A percentile compares a stretch with the other conserved stretches of the same genome.
These are phyloP conservation scores for Scomber scombrus DNA, from an alignment of 2,113 vertebrate genomes.

Conservation along the genomic window DNA sequence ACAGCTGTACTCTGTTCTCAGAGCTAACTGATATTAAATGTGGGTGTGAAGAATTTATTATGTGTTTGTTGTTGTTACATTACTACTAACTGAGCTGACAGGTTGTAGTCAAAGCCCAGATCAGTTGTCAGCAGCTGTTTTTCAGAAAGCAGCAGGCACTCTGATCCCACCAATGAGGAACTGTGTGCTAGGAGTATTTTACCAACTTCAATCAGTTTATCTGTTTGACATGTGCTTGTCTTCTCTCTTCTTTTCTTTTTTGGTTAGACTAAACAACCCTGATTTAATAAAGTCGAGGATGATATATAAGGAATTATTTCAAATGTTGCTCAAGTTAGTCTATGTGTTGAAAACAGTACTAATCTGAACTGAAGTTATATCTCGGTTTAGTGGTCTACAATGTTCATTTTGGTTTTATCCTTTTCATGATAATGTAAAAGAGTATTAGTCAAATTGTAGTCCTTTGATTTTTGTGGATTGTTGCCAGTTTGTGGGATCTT, in stretches of 20 bases:
- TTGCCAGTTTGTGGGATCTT: too few relatives aligned
- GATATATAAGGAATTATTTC: too few relatives aligned
- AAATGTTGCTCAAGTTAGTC: too few relatives aligned
- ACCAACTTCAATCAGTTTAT: slow-evolving; percentile 5
- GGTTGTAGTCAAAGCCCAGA: slow-evolving; percentile 47
- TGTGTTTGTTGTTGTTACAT: slow-evolving; percentile 45
- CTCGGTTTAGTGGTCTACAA: too few relatives aligned
- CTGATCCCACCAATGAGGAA: not conserved
- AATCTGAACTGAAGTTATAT: too few relatives aligned
- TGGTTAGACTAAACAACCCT: too few relatives aligned
- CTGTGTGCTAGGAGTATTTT: not conserved
- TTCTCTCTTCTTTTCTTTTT: not conserved
- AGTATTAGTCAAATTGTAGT: too few relatives aligned
- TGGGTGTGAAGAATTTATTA: slow-evolving; percentile 51
- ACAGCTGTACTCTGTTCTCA: slow-evolving; percentile 36
- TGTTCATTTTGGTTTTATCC: too few relatives aligned
- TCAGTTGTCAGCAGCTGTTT: slow-evolving; percentile 53
- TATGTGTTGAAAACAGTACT: too few relatives aligned
- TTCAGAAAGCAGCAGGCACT: slow-evolving; percentile 13
- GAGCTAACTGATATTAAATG: slow-evolving; percentile 34
- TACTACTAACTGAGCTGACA: slow-evolving; percentile 40
- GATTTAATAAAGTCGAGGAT: too few relatives aligned
- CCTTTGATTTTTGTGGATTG: too few relatives aligned
- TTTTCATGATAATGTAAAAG: too few relatives aligned
- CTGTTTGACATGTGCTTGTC: not conserved